Evolutionary conservation across 2,888 invertebrate species (phyloP), one percentile per base, ranked within the genome.

Genomic region (Temnothorax rugatulus): DNA sequence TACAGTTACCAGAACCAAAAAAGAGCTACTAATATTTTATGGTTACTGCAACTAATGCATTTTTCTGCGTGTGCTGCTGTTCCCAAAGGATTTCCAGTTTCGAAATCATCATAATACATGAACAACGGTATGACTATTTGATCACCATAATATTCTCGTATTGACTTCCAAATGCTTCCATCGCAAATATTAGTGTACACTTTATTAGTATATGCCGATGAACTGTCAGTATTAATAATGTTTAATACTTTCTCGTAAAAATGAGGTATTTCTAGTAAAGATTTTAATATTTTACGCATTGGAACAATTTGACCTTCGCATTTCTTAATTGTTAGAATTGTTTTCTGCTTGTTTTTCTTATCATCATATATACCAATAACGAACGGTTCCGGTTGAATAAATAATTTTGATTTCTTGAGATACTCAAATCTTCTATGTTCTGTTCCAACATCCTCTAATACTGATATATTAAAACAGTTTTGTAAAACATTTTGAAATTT

Each of bases 231-330:
- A 41, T 38, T 21, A 41, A 64, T n/a, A 1, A 41, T 4, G 5
- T 38, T n/a, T 64, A 64, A 13, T 44, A 41, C 11, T 64, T 64
- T 64, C 1, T 41, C 34, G 4, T 21, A 64, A 41, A 64, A 64
- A 18, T 18, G 4, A 63, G 34, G 61, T 61, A 34, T 34, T 34
- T 34, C 18, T 15, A 61, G 3, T 61, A 18, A 34, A 61, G 34
- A 38, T 64, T 64, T 64, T 41, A 64, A 64, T 38, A 64, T 64
- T 64, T 64, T 5, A n/a, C 41, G 38, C 38, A n/a, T 64, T n/a
- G 25, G 38, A n/a, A 41, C 13, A n/a, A 64, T 64, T n/a, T n/a
- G 63, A 9, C 38, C 63, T 64, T 41, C 38, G n/a, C 25, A 64
- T 64, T 64, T 64, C 5, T 41, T 64, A 18, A 34, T 2, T 18